These are phyloP conservation scores for Brachyptera risi DNA, from an alignment of 2,888 invertebrate genomes.

Conservation along the genomic window DNA sequence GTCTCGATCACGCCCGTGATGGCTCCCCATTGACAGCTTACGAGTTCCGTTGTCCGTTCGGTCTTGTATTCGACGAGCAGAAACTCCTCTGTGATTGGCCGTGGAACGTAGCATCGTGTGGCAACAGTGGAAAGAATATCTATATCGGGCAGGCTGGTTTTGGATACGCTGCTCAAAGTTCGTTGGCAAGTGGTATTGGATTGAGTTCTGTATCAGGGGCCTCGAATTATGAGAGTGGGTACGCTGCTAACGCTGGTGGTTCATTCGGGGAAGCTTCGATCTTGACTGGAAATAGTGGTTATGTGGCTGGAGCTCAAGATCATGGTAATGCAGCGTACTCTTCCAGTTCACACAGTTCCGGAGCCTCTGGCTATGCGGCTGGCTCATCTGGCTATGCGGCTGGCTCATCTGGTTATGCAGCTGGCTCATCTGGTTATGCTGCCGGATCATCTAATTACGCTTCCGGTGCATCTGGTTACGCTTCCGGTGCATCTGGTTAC, in stretches of 20 bases:
- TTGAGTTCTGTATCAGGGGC: background rate
- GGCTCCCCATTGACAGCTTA: slow-evolving; percentile 55
- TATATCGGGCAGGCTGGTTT: slow-evolving; percentile 14
- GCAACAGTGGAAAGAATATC: slow-evolving; percentile 17
- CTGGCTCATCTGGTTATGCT: too few species aligned
- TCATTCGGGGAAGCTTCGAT: too few species aligned
- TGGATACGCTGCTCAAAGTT: background rate
- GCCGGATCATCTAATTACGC: too few species aligned
- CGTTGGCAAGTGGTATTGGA: background rate
- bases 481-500: slow-evolving; percentile 6
- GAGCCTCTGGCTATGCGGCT: too few species aligned
- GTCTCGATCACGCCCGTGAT: slow-evolving; percentile 59
- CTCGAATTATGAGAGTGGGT: background rate
- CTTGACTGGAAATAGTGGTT: too few species aligned
- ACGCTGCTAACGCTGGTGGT: background rate
- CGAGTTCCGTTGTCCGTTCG: slow-evolving; percentile 78
- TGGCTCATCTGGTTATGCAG: too few species aligned
- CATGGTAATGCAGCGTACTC: too few species aligned
- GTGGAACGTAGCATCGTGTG: slow-evolving; percentile 55
- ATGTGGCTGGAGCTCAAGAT: too few species aligned
- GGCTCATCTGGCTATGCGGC: too few species aligned
- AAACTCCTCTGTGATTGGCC: slow-evolving; percentile 74
- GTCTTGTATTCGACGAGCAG: slow-evolving; percentile 69
- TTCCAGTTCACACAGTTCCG: too few species aligned
- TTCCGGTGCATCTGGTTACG: too few species aligned